Conservation (phyloP, 2,113 vertebrate genomes). For the Castor canadensis region DNA sequence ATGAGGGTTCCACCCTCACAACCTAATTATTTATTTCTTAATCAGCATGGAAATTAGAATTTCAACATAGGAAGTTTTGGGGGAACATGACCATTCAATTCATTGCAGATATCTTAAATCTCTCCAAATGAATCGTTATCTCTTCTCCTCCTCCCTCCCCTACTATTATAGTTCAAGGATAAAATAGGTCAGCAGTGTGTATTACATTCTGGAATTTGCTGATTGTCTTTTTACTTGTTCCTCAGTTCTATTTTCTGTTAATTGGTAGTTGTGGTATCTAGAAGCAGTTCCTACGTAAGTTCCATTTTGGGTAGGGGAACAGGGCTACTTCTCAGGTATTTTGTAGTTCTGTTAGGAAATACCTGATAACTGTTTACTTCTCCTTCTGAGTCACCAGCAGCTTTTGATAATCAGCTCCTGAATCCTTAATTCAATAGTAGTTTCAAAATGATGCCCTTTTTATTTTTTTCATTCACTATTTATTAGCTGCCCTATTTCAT, state of each 20-base stretch:
- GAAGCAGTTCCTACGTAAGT: not conserved
- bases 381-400: not conserved
- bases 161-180: not conserved
- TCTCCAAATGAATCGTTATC: not conserved
- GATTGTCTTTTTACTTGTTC: not conserved
- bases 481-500: not conserved
- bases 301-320: not conserved
- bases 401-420: not conserved
- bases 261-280: not conserved
- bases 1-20: not conserved
- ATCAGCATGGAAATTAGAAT: not conserved
- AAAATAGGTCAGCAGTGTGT: not conserved
- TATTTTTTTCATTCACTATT: conserved; percentile 4
- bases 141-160: no score
- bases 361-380: not conserved
- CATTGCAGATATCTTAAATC: not conserved
- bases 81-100: not conserved
- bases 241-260: not conserved
- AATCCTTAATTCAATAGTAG: not conserved
- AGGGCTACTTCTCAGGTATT: not conserved
- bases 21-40: not conserved
- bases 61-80: not conserved
- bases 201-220: not conserved
- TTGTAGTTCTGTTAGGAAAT: not conserved
- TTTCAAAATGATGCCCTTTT: not conserved